Evolutionary conservation across 2,797 vertebrate species (phyloP).

Genomic region (Enteromius mattozi): DNA sequence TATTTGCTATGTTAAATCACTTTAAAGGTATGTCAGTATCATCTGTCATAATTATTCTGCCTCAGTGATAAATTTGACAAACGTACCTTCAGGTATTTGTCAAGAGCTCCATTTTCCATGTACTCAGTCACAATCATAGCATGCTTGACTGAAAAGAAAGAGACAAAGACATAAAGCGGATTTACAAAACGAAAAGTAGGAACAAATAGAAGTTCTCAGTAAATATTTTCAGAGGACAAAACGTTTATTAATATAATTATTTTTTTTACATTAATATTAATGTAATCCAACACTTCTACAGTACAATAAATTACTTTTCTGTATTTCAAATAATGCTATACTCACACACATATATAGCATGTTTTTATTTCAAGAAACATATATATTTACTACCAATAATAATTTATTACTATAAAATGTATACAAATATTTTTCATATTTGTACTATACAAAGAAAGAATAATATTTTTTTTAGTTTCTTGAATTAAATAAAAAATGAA

Average conservation of each 20-base stretch:
- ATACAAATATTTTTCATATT: not conserved
- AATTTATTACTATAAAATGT: not conserved
- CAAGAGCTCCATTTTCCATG: constrained; percentile 96
- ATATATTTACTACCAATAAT: not conserved
- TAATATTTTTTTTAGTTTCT: not conserved
- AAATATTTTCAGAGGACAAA: not conserved
- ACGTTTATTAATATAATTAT: no score
- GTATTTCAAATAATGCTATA: not conserved
- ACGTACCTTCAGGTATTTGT: constrained; percentile 90
- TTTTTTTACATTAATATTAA: no score
- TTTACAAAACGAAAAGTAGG: not conserved
- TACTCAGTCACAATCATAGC: constrained; percentile 97
- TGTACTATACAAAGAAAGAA: not conserved
- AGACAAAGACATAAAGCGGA: not conserved
- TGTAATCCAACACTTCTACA: not conserved
- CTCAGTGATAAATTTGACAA: constrained; percentile 9
- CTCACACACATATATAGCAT: not conserved
- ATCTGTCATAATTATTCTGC: not conserved
- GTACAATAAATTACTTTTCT: not conserved
- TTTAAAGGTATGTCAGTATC: not conserved
- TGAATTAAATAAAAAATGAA: not conserved
- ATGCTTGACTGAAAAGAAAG: constrained; percentile 85
- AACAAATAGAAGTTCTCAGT: not conserved
- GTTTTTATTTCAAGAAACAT: not conserved
- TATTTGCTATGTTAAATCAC: not conserved